Evolutionary conservation across 2,113 vertebrate genomes (phyloP).

Genomic region (Ahaetulla prasina): DNA sequence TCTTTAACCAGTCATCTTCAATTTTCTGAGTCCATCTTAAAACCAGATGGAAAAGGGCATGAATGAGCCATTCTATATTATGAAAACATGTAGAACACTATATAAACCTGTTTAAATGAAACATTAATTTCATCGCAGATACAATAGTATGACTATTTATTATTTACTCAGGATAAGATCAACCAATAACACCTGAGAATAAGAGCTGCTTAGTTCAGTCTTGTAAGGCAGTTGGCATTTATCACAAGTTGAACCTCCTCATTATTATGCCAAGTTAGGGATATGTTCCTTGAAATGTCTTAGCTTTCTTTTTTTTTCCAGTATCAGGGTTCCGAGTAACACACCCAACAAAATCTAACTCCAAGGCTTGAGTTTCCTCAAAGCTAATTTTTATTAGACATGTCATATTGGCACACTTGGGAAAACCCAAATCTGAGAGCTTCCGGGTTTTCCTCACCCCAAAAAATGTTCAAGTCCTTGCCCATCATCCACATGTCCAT

Average conservation of each 20-base stretch:
- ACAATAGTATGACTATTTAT: neutral
- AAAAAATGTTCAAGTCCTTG: no score
- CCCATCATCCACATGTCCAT: no score
- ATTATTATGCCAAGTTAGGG: neutral
- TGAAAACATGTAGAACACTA: neutral
- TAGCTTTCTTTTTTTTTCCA: neutral
- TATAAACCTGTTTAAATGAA: neutral
- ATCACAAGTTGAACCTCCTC: neutral
- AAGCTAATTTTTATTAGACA: no score
- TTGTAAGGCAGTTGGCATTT: neutral
- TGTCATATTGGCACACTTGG: no score
- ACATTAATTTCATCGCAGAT: neutral
- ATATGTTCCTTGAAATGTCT: neutral
- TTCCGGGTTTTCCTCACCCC: no score
- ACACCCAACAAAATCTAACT: no score
- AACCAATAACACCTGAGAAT: neutral
- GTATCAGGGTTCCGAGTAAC: no score
- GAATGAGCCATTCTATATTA: neutral
- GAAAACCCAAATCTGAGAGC: no score
- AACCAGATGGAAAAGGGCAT: neutral
- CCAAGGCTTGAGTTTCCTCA: no score
- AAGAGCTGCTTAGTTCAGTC: neutral
- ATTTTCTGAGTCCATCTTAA: neutral
- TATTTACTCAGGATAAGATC: neutral
- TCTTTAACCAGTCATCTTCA: neutral